Percentiles rank a stretch among this genome's conserved stretches.
These are phyloP conservation scores for Aurelia sp. DNA, from an alignment of 30 jellyfish, hydroid and myxozoan genomes.

Conservation along the genomic window DNA sequence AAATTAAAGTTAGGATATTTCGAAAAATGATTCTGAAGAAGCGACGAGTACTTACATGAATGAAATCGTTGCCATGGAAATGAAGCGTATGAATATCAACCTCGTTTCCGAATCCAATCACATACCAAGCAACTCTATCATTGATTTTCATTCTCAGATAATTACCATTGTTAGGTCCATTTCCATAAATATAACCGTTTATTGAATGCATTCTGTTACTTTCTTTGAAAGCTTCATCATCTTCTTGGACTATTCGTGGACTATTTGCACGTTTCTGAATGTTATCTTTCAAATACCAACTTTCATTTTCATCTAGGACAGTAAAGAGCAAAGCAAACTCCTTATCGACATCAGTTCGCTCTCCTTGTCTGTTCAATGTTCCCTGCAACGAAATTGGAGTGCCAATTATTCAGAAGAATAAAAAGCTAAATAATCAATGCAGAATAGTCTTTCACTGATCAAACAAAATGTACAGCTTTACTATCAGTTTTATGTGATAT, in stretches of 20 bases:
- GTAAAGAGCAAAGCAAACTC: constrained; percentile 70
- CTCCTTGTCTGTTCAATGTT: constrained; percentile 45
- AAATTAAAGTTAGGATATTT: too few species aligned
- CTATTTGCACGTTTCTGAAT: constrained; percentile 37
- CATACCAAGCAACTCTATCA: constrained; percentile 62
- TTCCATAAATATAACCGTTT: constrained; percentile 66
- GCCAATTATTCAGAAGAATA: too few species aligned
- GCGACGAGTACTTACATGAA: constrained; percentile 49
- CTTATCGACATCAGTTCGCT: constrained; percentile 58
- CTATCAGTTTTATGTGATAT: too few species aligned
- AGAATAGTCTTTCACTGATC: too few species aligned
- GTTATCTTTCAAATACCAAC: constrained; percentile 69
- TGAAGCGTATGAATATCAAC: constrained; percentile 76
- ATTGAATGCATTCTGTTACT: constrained; percentile 75
- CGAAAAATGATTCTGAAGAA: too few species aligned
- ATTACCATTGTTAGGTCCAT: constrained; percentile 66
- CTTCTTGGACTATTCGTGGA: constrained; percentile 18
- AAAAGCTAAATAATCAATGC: too few species aligned
- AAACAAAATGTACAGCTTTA: too few species aligned
- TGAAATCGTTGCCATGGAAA: constrained; percentile 66
- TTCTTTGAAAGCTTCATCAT: constrained; percentile 67
- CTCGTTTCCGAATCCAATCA: constrained; percentile 74
- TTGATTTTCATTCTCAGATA: constrained; percentile 25
- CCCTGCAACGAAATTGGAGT: constrained; percentile 23
- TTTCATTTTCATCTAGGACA: constrained; percentile 69